phyloP scores from a whole-genome alignment of 2,888 invertebrate genomes.

The Biston stratarius region DNA sequence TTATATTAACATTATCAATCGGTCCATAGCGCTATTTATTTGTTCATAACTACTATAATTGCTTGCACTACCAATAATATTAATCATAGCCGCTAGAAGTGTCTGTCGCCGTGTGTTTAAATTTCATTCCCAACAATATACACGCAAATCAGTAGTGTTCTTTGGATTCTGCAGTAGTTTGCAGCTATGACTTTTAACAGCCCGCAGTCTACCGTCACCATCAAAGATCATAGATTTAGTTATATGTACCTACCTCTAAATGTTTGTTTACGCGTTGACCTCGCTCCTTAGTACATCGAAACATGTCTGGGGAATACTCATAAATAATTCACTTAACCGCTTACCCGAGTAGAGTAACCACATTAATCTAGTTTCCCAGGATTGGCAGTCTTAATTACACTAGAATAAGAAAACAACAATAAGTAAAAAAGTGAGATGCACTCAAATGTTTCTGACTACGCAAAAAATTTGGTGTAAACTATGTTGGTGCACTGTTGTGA shows the following conservation, averaged over 20 bases:
- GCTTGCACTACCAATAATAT: no score
- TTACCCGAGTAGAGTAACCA: constrained; percentile 9
- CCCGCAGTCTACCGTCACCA: background rate
- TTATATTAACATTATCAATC: no score
- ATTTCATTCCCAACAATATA: background rate
- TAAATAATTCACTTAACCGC: constrained; percentile 36
- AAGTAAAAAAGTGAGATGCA: no score
- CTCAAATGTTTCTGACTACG: no score
- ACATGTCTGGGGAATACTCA: constrained; percentile 37
- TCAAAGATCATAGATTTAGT: background rate
- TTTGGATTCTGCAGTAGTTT: no score
- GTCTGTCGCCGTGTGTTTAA: background rate
- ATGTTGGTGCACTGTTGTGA: no score
- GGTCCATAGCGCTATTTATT: no score
- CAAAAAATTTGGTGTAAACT: no score
- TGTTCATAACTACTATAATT: no score
- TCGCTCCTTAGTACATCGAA: constrained; percentile 25
- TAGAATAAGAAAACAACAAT: background rate
- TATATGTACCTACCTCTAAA: background rate
- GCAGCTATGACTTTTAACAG: background rate
- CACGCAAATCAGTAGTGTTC: background rate
- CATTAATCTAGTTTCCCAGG: background rate
- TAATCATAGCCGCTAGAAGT: no score
- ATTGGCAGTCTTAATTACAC: background rate
- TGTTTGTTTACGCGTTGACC: constrained; percentile 34